A percentile compares a stretch with the other conserved stretches of the same genome.
These are phyloP conservation scores for Heliconius melpomene DNA, from an alignment of 1,140 invertebrate genomes.

Conservation along the genomic window DNA sequence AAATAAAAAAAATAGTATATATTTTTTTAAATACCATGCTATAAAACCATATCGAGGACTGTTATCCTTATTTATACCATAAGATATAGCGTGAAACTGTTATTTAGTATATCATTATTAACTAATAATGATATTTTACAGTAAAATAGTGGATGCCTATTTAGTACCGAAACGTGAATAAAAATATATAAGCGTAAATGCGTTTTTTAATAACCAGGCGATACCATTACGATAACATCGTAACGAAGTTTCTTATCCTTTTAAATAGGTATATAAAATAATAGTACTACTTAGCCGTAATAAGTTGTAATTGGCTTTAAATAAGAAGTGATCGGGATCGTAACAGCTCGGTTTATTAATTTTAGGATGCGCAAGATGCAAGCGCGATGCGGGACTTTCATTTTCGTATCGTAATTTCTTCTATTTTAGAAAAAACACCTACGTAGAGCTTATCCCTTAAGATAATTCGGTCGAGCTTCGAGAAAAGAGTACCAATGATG, in stretches of 20 bases:
- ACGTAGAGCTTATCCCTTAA: no score
- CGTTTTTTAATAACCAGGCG: background rate
- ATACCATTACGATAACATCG: background rate
- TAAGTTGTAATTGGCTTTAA: background rate
- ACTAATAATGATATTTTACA: background rate
- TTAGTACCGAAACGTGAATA: background rate
- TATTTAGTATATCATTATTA: no score
- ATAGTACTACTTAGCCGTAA: background rate
- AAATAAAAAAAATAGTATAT: no score
- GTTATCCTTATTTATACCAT: background rate
- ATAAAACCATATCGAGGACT: no score
- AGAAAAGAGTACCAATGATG: no score
- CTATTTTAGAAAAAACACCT: no score
- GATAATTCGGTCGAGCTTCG: no score
- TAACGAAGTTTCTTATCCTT: background rate
- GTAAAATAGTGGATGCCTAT: background rate
- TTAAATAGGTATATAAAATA: background rate
- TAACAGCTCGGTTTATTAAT: background rate
- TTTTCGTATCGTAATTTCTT: no score
- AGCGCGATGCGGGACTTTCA: no score
- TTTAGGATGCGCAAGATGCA: no score
- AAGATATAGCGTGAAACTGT: background rate
- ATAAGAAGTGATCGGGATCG: background rate
- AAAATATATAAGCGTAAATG: background rate
- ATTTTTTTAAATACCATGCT: no score